Evolutionary conservation across 2,888 invertebrate genomes (phyloP).

Genomic region (Perdita meconis): DNA sequence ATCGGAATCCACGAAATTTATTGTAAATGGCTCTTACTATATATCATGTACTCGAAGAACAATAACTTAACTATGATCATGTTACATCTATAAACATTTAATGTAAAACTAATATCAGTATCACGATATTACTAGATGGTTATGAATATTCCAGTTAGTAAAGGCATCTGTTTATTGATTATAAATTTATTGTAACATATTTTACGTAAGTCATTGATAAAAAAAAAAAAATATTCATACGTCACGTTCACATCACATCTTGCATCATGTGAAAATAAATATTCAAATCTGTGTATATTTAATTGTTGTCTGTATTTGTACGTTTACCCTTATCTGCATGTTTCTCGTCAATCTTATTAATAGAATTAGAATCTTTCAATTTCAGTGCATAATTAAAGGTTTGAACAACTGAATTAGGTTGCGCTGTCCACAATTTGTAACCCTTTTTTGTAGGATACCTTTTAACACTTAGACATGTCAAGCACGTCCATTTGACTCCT

Average conservation of each 20-base stretch:
- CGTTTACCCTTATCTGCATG: background rate
- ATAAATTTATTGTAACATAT: slow-evolving; percentile 83
- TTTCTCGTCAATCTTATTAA: background rate
- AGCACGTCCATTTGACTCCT: slow-evolving; percentile 85
- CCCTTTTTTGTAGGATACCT: slow-evolving; percentile 81
- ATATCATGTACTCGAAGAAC: slow-evolving; percentile 75
- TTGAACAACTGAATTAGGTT: slow-evolving; percentile 85
- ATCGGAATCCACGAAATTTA: slow-evolving; percentile 62
- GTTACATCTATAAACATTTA: slow-evolving; percentile 76
- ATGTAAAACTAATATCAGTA: slow-evolving; percentile 76
- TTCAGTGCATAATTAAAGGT: slow-evolving; percentile 82
- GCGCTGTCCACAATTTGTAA: slow-evolving; percentile 86
- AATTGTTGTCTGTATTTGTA: slow-evolving; percentile 5
- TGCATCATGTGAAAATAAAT: slow-evolving; percentile 53
- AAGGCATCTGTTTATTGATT: slow-evolving; percentile 80
- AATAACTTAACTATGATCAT: slow-evolving; percentile 75
- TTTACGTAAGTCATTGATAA: slow-evolving; percentile 83
- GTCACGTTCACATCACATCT: slow-evolving; percentile 49
- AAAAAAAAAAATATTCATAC: slow-evolving; percentile 77
- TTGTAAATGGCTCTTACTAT: slow-evolving; percentile 75
- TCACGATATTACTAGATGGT: slow-evolving; percentile 79
- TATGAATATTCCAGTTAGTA: slow-evolving; percentile 80
- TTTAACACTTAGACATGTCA: slow-evolving; percentile 82
- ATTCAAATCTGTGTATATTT: slow-evolving; percentile 46
- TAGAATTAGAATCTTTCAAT: slow-evolving; percentile 7